Evolutionary conservation across 2,888 invertebrate genomes (phyloP).

Genomic region (Orthosia incerta): DNA sequence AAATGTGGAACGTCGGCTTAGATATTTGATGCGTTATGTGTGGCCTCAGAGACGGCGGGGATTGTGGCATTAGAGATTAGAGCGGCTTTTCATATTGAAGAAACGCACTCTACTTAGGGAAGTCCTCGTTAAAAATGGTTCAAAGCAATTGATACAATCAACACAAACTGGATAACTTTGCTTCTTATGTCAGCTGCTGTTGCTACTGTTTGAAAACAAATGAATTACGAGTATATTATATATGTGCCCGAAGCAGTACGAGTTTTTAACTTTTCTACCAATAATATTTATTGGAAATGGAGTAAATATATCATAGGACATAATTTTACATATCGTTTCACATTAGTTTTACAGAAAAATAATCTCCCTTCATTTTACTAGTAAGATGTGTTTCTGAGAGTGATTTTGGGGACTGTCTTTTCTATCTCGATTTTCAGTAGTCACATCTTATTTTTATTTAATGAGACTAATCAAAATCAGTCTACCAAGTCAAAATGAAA

Average conservation of each 20-base stretch:
- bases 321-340: no score
- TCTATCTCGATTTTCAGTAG: not conserved
- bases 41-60: slow-evolving; percentile 59
- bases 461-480: not conserved
- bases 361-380: not conserved
- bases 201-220: no score
- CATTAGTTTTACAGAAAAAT: no score
- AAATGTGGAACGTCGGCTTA: slow-evolving; percentile 72
- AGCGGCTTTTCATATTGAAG: not conserved
- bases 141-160: no score
- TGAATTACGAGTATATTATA: no score
- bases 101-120: not conserved
- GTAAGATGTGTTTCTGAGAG: not conserved
- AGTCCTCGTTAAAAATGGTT: no score
- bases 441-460: not conserved
- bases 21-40: slow-evolving; percentile 63
- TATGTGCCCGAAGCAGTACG: not conserved
- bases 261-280: not conserved
- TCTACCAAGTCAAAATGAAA: not conserved
- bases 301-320: not conserved
- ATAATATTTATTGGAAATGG: not conserved
- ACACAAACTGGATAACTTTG: not conserved
- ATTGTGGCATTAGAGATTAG: not conserved
- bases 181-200: not conserved
- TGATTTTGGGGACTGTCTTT: not conserved